phyloP scores from a whole-genome alignment of 2,888 invertebrate species.

The Polydrusus cervinus region DNA sequence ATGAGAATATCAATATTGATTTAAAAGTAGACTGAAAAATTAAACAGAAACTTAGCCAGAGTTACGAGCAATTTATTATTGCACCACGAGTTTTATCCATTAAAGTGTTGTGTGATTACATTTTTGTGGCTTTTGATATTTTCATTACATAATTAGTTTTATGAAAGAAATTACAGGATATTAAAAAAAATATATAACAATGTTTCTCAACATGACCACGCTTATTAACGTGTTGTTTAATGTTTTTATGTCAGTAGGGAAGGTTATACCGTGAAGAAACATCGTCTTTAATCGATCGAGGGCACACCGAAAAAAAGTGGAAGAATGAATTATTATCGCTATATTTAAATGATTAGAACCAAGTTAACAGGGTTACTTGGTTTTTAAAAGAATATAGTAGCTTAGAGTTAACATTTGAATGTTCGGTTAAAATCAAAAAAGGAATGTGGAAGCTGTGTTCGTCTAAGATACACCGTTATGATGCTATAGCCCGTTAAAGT shows the following conservation, averaged over 20 bases:
- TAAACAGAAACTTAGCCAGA: neutral
- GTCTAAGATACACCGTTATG: too few species aligned
- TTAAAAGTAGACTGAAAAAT: slow-evolving; percentile 3
- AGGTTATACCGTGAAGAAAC: too few species aligned
- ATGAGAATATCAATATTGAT: slow-evolving; percentile 13
- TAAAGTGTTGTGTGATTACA: neutral
- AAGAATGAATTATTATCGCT: too few species aligned
- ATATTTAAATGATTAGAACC: too few species aligned
- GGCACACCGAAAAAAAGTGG: too few species aligned
- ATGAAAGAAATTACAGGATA: slow-evolving; percentile 13
- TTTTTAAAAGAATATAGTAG: too few species aligned
- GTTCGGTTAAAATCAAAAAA: too few species aligned
- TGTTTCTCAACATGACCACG: neutral
- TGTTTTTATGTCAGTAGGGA: neutral
- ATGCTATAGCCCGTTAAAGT: too few species aligned
- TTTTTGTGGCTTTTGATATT: neutral
- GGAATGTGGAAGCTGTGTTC: too few species aligned
- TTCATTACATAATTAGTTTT: slow-evolving; percentile 11
- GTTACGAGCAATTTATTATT: neutral
- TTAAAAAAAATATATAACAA: slow-evolving; percentile 3
- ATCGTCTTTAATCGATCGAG: too few species aligned
- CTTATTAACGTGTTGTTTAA: slow-evolving; percentile 6
- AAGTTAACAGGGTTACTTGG: too few species aligned
- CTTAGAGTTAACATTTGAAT: too few species aligned
- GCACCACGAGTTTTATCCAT: slow-evolving; percentile 5